A percentile compares a stretch with the other conserved stretches of the same genome.
These are phyloP conservation scores for Amblyopsis rosae DNA, from an alignment of 2,113 vertebrate species.

Conservation along the genomic window DNA sequence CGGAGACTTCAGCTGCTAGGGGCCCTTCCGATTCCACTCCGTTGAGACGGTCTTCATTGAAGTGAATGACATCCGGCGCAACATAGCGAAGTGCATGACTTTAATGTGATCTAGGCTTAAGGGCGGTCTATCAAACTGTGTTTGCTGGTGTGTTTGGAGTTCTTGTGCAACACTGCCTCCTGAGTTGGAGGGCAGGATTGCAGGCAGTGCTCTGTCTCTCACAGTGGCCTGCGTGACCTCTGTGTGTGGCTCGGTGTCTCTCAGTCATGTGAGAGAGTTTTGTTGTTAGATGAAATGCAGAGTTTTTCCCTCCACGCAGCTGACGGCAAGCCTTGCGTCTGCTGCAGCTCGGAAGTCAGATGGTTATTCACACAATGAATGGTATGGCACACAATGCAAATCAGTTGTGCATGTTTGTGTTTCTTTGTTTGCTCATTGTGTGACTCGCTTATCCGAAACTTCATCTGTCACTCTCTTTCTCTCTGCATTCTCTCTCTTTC, in stretches of 20 bases:
- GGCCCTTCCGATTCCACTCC: too few relatives aligned
- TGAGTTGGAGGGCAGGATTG: neutral
- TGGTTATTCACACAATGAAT: slow-evolving; percentile 4
- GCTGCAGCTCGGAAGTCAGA: slow-evolving; percentile 8
- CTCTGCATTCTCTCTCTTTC: neutral
- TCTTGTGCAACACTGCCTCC: too few relatives aligned
- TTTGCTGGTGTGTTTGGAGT: too few relatives aligned
- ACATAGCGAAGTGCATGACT: too few relatives aligned
- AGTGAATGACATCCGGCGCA: too few relatives aligned
- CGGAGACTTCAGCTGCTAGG: too few relatives aligned
- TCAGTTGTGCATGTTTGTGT: neutral
- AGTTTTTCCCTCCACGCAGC: slow-evolving; percentile 7
- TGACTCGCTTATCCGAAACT: neutral
- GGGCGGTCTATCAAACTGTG: too few relatives aligned
- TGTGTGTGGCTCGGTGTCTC: neutral
- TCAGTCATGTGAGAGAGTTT: slow-evolving; percentile 24
- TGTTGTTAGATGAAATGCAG: slow-evolving; percentile 13
- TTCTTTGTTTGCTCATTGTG: slow-evolving; percentile 5
- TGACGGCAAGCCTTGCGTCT: neutral
- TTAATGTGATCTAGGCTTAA: too few relatives aligned
- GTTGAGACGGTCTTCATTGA: too few relatives aligned
- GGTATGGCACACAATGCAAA: slow-evolving; percentile 16
- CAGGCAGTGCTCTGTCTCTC: slow-evolving; percentile 1
- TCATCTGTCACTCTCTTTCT: neutral
- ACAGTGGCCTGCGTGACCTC: neutral